These are phyloP conservation scores for Polyommatus icarus DNA, from an alignment of 2,888 invertebrate genomes.

Conservation along the genomic window DNA sequence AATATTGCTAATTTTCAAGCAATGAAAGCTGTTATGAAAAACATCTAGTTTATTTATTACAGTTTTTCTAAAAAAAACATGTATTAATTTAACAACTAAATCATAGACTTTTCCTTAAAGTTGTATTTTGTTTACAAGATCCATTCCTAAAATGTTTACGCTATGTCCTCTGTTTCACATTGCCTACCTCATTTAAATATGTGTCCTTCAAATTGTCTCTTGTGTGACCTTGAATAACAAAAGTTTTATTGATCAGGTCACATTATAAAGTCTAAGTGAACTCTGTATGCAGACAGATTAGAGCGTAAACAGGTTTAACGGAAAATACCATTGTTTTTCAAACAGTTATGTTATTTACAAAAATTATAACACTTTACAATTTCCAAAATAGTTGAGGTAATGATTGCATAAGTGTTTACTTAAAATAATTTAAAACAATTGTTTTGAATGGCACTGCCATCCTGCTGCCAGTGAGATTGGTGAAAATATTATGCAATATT, in stretches of 20 bases:
- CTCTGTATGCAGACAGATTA: neutral
- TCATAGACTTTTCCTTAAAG: too few species aligned
- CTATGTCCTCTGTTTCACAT: neutral
- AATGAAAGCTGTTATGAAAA: too few species aligned
- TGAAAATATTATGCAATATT: neutral
- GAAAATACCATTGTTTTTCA: neutral
- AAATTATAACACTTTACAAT: too few species aligned
- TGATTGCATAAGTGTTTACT: neutral
- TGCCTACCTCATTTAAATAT: too few species aligned
- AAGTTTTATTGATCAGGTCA: neutral
- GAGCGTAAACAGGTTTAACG: neutral
- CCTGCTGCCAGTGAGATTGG: neutral
- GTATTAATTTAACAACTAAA: too few species aligned
- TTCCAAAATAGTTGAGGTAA: too few species aligned
- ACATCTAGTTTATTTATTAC: too few species aligned
- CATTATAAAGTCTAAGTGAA: neutral
- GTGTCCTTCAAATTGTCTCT: neutral
- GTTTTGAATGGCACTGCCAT: neutral
- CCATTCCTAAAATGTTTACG: neutral
- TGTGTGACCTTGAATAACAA: neutral
- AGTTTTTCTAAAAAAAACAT: too few species aligned
- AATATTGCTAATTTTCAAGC: too few species aligned
- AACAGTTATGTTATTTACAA: neutral
- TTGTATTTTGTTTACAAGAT: neutral
- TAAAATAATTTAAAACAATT: neutral